Evolutionary conservation across 2,888 invertebrate species (phyloP).

Genomic region (Drosophila cognata): DNA sequence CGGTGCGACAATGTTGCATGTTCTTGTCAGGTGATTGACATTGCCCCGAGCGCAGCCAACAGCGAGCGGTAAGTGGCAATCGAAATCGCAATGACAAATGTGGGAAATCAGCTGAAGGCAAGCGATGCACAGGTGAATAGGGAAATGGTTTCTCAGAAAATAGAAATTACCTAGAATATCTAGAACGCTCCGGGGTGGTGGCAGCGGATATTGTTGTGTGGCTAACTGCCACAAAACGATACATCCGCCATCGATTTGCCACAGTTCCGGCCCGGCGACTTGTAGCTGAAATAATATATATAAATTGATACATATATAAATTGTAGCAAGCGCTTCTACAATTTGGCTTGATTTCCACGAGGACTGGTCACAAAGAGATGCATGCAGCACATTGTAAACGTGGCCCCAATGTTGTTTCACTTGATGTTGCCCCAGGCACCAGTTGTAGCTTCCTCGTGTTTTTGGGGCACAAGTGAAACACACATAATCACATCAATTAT

Average conservation of each 20-base stretch:
- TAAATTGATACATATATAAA: slow-evolving; percentile 27
- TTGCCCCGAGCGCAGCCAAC: slow-evolving; percentile 22
- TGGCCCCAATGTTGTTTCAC: slow-evolving; percentile 21
- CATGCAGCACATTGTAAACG: slow-evolving; percentile 27
- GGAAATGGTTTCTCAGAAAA: background rate
- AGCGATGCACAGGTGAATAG: background rate
- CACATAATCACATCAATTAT: slow-evolving; percentile 81
- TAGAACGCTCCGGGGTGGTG: slow-evolving; percentile 6
- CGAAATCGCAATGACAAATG: slow-evolving; percentile 36
- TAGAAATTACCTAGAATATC: background rate
- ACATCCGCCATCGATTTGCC: slow-evolving; percentile 54
- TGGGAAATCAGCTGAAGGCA: slow-evolving; percentile 51
- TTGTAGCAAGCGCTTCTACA: slow-evolving; percentile 38
- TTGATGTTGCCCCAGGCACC: slow-evolving; percentile 61
- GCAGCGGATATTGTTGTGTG: slow-evolving; percentile 7
- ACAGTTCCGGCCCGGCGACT: slow-evolving; percentile 41
- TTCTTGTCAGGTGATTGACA: slow-evolving; percentile 55
- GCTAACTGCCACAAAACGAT: slow-evolving; percentile 35
- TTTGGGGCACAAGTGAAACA: slow-evolving; percentile 67
- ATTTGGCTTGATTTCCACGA: slow-evolving; percentile 72
- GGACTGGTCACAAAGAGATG: slow-evolving; percentile 47
- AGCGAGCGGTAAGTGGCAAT: slow-evolving; percentile 21
- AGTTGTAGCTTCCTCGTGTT: slow-evolving; percentile 47
- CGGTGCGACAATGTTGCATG: slow-evolving; percentile 49
- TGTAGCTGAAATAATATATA: slow-evolving; percentile 14